Evolutionary conservation across 2,888 invertebrate genomes (phyloP).

Genomic region (Stenchaetothrips biformis): DNA sequence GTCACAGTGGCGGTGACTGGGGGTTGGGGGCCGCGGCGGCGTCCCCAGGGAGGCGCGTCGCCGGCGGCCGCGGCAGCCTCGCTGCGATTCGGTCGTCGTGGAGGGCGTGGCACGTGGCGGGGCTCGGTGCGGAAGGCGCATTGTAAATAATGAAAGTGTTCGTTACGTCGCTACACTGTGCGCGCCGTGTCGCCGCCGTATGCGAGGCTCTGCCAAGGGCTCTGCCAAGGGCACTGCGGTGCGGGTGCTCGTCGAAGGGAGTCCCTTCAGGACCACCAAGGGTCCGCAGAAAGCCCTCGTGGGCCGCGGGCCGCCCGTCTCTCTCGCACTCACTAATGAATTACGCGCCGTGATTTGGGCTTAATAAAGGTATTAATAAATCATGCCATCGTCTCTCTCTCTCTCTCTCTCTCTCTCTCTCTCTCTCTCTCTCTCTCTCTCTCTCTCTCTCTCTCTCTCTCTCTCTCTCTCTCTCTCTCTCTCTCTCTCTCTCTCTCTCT

Average conservation of each 20-base stretch:
- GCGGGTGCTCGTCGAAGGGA: not conserved
- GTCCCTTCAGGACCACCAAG: too few relatives aligned
- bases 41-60: too few relatives aligned
- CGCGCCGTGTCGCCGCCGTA: not conserved
- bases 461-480: constrained; percentile 28
- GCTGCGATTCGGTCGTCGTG: too few relatives aligned
- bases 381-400: not conserved
- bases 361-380: constrained; percentile 25
- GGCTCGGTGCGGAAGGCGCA: too few relatives aligned
- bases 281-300: not conserved
- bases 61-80: too few relatives aligned
- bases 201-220: not conserved
- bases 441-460: constrained; percentile 26
- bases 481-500: constrained; percentile 28
- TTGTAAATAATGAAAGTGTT: too few relatives aligned
- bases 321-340: constrained; percentile 15
- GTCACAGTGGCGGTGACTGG: too few relatives aligned
- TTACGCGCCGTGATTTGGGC: constrained; percentile 15
- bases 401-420: not conserved
- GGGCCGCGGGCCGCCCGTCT: not conserved
- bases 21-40: too few relatives aligned
- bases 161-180: not conserved
- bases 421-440: constrained; percentile 18
- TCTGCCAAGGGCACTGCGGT: not conserved
- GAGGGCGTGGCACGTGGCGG: too few relatives aligned